phyloP scores from a whole-genome alignment of 92 coral and sea anemone genomes.

The Isaurus tuberculatus region DNA sequence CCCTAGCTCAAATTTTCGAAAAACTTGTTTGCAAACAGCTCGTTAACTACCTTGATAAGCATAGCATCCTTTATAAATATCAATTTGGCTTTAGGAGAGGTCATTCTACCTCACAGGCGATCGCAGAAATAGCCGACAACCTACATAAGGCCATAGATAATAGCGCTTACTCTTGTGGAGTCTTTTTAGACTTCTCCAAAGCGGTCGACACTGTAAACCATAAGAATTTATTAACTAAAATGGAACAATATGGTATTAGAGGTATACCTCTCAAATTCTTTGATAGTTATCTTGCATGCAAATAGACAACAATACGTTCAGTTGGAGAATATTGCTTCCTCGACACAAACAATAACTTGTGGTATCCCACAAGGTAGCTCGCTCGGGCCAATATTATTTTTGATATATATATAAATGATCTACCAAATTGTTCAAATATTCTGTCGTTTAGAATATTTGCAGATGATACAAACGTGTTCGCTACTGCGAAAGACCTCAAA shows the following conservation, averaged over 20 bases:
- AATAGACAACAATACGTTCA: constrained; percentile 14
- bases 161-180: constrained; percentile 47
- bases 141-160: constrained; percentile 21
- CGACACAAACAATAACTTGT: constrained; percentile 44
- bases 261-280: constrained; percentile 50
- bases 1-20: constrained; percentile 59
- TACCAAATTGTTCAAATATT: constrained; percentile 50
- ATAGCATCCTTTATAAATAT: constrained; percentile 36
- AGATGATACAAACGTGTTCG: constrained; percentile 53
- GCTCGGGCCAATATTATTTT: constrained; percentile 33
- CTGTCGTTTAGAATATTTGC: constrained; percentile 53
- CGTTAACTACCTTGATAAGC: constrained; percentile 50
- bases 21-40: constrained; percentile 54
- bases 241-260: constrained; percentile 39
- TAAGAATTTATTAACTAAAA: constrained; percentile 23
- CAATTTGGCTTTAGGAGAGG: constrained; percentile 59
- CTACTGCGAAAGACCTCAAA: constrained; percentile 41
- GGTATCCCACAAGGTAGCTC: constrained; percentile 53
- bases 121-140: constrained; percentile 40
- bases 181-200: constrained; percentile 54
- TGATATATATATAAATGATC: constrained; percentile 53
- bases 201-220: constrained; percentile 49
- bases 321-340: constrained; percentile 37
- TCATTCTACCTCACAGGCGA: constrained; percentile 14
- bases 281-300: constrained; percentile 36